Base-by-base conservation (phyloP, 2,797 vertebrate species). In the Syngnathus acus region DNA sequence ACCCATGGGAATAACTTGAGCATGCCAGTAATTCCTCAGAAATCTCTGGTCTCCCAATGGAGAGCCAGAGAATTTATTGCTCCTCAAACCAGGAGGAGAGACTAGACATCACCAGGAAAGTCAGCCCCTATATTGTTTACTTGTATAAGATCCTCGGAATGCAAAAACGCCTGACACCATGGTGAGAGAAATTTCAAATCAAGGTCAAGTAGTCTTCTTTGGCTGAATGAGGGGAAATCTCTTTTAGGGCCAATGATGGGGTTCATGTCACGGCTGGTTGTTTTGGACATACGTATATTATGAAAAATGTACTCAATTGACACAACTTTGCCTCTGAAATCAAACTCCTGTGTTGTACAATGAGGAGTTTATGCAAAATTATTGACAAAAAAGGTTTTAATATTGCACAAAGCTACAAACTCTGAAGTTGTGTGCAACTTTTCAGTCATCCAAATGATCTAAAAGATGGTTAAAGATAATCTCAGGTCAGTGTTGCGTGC, bases 11-110 rank as follows among this genome's bases (percentile, higher is more conserved):
- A 51, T 51, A 64, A 75, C 47, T 47, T 53, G 69, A 63, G 38
- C 69, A 69, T 84, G 66, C 77, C 69, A 72, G 65, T 48, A 65
- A 74, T 74, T 70, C 83, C 68, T 78, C 66, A 54, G 21, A 69
- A 64, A 50, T 62, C 26, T 45, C 68, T 50, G 39, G 23, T 72
- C 8, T 38, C 14, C 32, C 16, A 38, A 17, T 32, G 37, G 45
- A 63, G 14, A 37, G 39, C 16, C 58, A 11, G 38, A 62, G 39
- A 42, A 26, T 43, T 23, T 62, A 23, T 45, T 9, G 11, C 32
- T 37, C 13, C 59, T 61, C 11, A 16, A 62, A 26, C 13, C 7
- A 26, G 21, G 21, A 62, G 60, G 21, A 26, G 23, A 62, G n/a
- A 39, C 40, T 16, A 4, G 40, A 26, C 7, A 23, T 62, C 40